Evolutionary conservation across 2,888 invertebrate species (phyloP).

Genomic region (Agrenia bidenticulata): DNA sequence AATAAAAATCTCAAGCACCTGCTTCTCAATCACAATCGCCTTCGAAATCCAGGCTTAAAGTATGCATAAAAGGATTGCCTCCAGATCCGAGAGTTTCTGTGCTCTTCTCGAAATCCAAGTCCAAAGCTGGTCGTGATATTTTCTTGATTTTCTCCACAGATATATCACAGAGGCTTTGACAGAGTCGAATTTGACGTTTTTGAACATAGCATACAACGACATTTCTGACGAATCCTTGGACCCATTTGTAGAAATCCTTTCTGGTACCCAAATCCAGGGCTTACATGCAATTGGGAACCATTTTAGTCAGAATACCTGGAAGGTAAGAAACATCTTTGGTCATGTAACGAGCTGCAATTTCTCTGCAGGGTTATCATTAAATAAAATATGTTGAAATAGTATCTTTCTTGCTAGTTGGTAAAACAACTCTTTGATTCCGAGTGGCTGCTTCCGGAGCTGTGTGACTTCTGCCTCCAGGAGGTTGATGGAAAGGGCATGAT

Average conservation of each 20-base stretch:
- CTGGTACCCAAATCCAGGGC: slow-evolving; percentile 32
- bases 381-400: background rate
- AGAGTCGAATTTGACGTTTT: slow-evolving; percentile 33
- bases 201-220: slow-evolving; percentile 49
- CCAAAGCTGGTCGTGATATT: background rate
- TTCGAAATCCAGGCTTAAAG: slow-evolving; percentile 48
- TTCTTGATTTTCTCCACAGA: background rate
- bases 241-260: slow-evolving; percentile 34
- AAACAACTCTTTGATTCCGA: slow-evolving; percentile 29
- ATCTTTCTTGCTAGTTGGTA: slow-evolving; percentile 27
- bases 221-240: slow-evolving; percentile 37
- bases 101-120: background rate
- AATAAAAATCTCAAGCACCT: slow-evolving; percentile 47
- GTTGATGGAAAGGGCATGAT: slow-evolving; percentile 36
- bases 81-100: background rate
- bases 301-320: slow-evolving; percentile 37
- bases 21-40: slow-evolving; percentile 45
- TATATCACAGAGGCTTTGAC: slow-evolving; percentile 31
- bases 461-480: slow-evolving; percentile 40
- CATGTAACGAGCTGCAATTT: no score
- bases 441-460: slow-evolving; percentile 26
- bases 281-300: slow-evolving; percentile 49
- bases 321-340: no score
- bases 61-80: slow-evolving; percentile 19
- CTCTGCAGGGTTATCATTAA: no score